Evolutionary conservation across 2,888 invertebrate genomes (phyloP).

Genomic region (Rhogogaster chlorosoma): DNA sequence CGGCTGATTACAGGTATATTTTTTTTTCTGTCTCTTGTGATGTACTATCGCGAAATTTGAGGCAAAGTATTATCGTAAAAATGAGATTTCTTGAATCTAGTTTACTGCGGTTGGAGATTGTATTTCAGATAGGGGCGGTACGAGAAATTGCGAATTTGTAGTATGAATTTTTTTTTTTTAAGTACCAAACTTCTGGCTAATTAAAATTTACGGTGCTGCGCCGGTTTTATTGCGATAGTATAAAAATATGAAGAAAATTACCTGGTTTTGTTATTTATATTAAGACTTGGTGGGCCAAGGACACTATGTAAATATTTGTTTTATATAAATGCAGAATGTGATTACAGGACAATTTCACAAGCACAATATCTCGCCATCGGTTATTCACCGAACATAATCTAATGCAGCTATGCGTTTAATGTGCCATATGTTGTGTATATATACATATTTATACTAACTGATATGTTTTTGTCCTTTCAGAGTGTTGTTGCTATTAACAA

Average conservation of each 20-base stretch:
- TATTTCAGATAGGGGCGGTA: constrained; percentile 39
- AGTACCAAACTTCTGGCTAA: not conserved
- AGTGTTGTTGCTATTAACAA: constrained; percentile 43
- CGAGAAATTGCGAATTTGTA: constrained; percentile 20
- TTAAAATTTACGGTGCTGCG: not conserved
- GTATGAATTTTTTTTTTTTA: not conserved
- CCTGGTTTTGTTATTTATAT: constrained; percentile 1
- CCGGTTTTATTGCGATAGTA: not conserved
- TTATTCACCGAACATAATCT: constrained; percentile 37
- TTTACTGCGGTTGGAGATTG: constrained; percentile 38
- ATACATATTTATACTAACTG: not conserved
- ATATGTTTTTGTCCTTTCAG: constrained; percentile 32
- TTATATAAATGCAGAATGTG: constrained; percentile 10
- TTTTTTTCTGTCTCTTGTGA: not conserved
- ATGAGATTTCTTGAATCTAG: constrained; percentile 39
- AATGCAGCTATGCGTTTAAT: constrained; percentile 47
- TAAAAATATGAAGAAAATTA: constrained; percentile 5
- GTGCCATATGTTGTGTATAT: constrained; percentile 32
- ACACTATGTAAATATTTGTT: constrained; percentile 41
- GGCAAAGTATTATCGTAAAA: constrained; percentile 27
- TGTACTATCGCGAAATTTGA: constrained; percentile 12
- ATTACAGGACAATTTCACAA: constrained; percentile 49
- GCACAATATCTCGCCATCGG: constrained; percentile 19
- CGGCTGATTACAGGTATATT: not conserved
- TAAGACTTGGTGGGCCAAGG: constrained; percentile 48